Evolutionary conservation across 2,797 vertebrate species (phyloP), one percentile per base, ranked within the genome.

Genomic region (Tolypeutes matacus): DNA sequence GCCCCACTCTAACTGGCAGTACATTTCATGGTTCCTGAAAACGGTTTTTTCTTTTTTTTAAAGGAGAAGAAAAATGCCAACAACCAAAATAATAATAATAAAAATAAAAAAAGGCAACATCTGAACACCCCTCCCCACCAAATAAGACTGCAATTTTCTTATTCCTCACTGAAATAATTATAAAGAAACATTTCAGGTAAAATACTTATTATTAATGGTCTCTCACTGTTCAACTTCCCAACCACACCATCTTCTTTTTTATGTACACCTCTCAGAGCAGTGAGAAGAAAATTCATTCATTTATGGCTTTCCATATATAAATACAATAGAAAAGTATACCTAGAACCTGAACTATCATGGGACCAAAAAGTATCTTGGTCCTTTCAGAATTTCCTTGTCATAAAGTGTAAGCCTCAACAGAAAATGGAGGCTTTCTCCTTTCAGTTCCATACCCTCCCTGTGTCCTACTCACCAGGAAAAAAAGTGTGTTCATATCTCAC

Each of bases 231-330:
- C 78, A 80, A 31, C 77, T 69, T 89, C 69, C 83, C 73, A 81
- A 72, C 58, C 78, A 65, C 5, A 46, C 62, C 62, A 64, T 75
- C 84, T 86, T 81, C 67, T 85, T 87, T 83, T 86, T 92, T 93
- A 53, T 29, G 14, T 76, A 4, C 86, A 65, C 93, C 93, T 58
- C 62, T 94, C 81, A 65, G 90, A 93, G 65, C 80, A 91, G 27
- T 69, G 51, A 34, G 53, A 89, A 73, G 75, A 87, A 96, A 91
- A 96, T 67, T 94, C 96, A 97, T 86, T 70, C 73, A 85, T 92
- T 85, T 89, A 95, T 95, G 97, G 95, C 93, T 97, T 97, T 96
- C 94, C 53, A 85, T 73, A 93, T 90, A 96, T 86, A 93, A 95
- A 97, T 69, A 87, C 90, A 72, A 92, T 18, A 96, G 93, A 88